phyloP scores from a whole-genome alignment of 2,888 invertebrate species.

The Agrotis puta region DNA sequence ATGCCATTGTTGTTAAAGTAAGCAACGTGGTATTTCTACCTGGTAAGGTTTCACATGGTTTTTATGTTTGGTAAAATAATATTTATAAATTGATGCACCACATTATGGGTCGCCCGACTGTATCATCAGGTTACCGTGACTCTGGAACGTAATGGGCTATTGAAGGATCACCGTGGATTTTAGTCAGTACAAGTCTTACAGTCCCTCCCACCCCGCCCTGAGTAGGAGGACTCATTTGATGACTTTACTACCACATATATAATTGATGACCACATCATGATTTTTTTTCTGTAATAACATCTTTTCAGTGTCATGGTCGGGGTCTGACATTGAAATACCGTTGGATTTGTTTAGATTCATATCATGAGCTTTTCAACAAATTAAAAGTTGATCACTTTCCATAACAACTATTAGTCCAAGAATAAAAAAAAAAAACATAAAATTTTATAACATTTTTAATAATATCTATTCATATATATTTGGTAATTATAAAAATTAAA shows the following conservation, averaged over 20 bases:
- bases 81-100: neutral
- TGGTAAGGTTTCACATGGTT: conserved; percentile 1
- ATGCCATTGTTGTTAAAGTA: conserved; percentile 17
- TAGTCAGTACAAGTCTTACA: too few relatives aligned
- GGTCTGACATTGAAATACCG: neutral
- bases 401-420: too few relatives aligned
- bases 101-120: too few relatives aligned
- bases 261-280: too few relatives aligned
- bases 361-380: too few relatives aligned
- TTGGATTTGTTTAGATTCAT: neutral
- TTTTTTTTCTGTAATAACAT: neutral
- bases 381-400: too few relatives aligned
- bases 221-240: too few relatives aligned
- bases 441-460: conserved; percentile 11
- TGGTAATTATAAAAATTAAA: conserved; percentile 40
- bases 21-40: conserved; percentile 16
- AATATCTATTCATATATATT: conserved; percentile 44
- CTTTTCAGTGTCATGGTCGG: neutral
- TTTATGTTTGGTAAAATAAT: neutral
- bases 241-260: too few relatives aligned
- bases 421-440: conserved; percentile 9
- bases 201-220: too few relatives aligned
- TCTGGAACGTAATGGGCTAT: too few relatives aligned
- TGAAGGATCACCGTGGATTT: too few relatives aligned
- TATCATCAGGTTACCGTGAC: too few relatives aligned